phyloP scores from a whole-genome alignment of 2,797 vertebrate species.

The Brachyrhaphis roseni region DNA sequence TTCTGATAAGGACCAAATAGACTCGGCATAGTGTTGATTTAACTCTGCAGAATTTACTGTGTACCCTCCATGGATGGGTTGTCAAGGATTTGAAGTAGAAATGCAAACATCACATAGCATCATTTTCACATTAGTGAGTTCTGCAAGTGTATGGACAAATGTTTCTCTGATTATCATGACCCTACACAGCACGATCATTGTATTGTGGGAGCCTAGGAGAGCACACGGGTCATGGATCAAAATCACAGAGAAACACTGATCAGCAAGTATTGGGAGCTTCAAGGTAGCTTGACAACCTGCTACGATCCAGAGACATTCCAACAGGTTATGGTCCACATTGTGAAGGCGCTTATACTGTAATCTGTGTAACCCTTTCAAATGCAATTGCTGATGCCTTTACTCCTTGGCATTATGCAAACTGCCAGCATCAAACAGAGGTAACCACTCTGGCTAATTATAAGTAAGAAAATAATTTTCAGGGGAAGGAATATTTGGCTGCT shows the following conservation, averaged over 20 bases:
- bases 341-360: neutral
- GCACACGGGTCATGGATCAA: neutral
- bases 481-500: neutral
- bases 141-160: neutral
- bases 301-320: neutral
- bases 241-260: neutral
- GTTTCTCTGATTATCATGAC: neutral
- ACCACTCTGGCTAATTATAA: conserved; percentile 1
- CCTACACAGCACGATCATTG: neutral
- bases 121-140: neutral
- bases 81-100: neutral
- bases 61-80: neutral
- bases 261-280: neutral
- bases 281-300: neutral
- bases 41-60: too few relatives aligned
- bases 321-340: neutral
- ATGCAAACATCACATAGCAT: neutral
- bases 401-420: neutral
- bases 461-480: neutral
- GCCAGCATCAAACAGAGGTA: neutral
- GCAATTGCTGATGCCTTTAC: neutral
- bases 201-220: neutral
- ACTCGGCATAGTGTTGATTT: too few relatives aligned
- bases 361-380: neutral
- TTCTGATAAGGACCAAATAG: too few relatives aligned